Evolutionary conservation across 2,888 invertebrate species (phyloP), one percentile per base, ranked within the genome.

Genomic region (Microctonus hyperodae): DNA sequence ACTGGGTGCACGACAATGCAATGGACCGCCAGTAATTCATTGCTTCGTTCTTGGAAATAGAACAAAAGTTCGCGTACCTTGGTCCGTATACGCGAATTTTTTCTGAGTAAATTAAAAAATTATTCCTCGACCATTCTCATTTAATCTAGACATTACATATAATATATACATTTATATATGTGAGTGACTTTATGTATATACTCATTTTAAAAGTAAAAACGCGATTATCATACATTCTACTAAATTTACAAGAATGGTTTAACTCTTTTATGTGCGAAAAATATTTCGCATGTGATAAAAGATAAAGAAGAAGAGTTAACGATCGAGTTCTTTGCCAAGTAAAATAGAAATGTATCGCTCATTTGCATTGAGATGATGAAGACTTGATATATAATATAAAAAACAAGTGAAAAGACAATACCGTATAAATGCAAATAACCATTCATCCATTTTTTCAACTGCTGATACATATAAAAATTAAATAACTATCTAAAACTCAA

Each of bases 111-210:
- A 16, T 31, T 28, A 20, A 60, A 59, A 44, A 28, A 60, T 60
- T 28, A 20, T 28, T n/a, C 11, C 13, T 28, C 40, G 23, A 48
- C 28, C 37, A 57, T 69, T 69, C 62, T 69, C 70, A 68, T 69
- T 69, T 66, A 62, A 72, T 68, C 65, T 50, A 59, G 33, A 58
- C 35, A 48, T 44, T 65, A 28, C 48, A 60, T 48, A 53, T 64
- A n/a, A n/a, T n/a, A n/a, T n/a, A n/a, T n/a, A n/a, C n/a, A n/a
- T n/a, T n/a, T n/a, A 56, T 40, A 58, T 53, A 31, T 62, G 65
- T 62, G 51, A 66, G 31, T 65, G 57, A 20, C 31, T 25, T n/a
- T 20, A n/a, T 23, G 53, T 48, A 25, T 23, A 51, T 50, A 44
- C n/a, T 10, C 35, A 64, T 11, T 37, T 33, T 44, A 20, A 23